Conservation (phyloP, 2,797 vertebrate genomes). For the Nyctalus aviator region DNA sequence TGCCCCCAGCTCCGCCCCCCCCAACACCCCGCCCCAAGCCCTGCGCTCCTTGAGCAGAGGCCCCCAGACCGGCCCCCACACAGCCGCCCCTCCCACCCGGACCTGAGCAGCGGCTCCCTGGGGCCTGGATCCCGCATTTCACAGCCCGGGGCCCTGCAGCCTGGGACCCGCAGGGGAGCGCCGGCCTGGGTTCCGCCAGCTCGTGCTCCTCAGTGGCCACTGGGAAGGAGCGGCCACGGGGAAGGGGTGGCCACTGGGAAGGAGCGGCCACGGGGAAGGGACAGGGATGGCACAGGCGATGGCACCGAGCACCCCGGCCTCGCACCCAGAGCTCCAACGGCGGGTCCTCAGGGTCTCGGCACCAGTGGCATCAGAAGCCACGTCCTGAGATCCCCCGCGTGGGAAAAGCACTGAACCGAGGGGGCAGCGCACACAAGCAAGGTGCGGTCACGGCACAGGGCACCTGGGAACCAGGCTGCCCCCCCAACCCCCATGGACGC, state of each 20-base stretch:
- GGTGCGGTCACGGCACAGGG: background rate
- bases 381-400: background rate
- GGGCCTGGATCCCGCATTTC: background rate
- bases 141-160: background rate
- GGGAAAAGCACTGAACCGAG: background rate
- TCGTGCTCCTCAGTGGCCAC: background rate
- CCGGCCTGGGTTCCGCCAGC: background rate
- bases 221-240: no score
- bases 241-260: no score
- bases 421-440: background rate
- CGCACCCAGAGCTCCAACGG: background rate
- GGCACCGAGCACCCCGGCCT: background rate
- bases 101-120: no score
- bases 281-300: background rate
- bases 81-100: no score
- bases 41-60: background rate
- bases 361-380: background rate
- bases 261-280: no score
- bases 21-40: no score
- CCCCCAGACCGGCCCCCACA: no score
- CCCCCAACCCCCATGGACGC: fast-evolving
- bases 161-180: background rate
- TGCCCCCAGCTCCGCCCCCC: no score
- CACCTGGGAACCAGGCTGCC: background rate
- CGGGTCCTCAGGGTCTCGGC: background rate